A percentile compares a stretch with the other conserved stretches of the same genome.
phyloP scores from a whole-genome alignment of 2,113 vertebrate genomes.

The Hypomesus transpacificus region DNA sequence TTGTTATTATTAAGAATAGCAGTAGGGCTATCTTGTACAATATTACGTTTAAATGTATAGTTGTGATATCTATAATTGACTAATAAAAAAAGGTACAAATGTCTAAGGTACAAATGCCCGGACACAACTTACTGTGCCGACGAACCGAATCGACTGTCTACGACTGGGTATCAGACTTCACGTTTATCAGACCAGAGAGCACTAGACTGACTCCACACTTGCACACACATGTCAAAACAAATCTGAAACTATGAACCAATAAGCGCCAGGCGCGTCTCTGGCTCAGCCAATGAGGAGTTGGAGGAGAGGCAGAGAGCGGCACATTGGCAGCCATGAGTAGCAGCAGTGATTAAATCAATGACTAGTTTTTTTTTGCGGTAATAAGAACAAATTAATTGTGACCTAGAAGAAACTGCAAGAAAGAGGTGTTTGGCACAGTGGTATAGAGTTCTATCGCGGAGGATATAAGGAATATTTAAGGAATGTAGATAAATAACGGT shows the following conservation, averaged over 20 bases:
- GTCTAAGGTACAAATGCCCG: not conserved
- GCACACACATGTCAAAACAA: constrained; percentile 9
- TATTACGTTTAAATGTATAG: too few species aligned
- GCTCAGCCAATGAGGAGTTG: constrained; percentile 44
- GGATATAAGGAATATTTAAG: too few species aligned
- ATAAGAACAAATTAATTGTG: too few species aligned
- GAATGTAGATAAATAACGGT: too few species aligned
- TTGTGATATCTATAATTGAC: too few species aligned
- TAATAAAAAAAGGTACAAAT: not conserved
- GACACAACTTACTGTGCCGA: not conserved
- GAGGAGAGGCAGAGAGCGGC: constrained; percentile 20
- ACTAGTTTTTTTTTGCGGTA: too few species aligned
- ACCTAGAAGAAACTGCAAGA: too few species aligned
- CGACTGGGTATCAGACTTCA: not conserved
- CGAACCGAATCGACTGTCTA: not conserved
- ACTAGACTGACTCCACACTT: not conserved
- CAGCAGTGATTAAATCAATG: too few species aligned
- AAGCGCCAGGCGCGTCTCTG: constrained; percentile 9
- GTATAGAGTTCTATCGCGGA: too few species aligned
- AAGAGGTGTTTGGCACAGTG: too few species aligned
- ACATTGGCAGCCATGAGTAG: not conserved
- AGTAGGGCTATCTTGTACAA: too few species aligned
- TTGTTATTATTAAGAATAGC: too few species aligned
- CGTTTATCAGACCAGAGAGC: constrained; percentile 10
- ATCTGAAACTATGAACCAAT: constrained; percentile 49